These are phyloP conservation scores for Turnix velox DNA, from an alignment of 2,113 vertebrate species.

Conservation along the genomic window DNA sequence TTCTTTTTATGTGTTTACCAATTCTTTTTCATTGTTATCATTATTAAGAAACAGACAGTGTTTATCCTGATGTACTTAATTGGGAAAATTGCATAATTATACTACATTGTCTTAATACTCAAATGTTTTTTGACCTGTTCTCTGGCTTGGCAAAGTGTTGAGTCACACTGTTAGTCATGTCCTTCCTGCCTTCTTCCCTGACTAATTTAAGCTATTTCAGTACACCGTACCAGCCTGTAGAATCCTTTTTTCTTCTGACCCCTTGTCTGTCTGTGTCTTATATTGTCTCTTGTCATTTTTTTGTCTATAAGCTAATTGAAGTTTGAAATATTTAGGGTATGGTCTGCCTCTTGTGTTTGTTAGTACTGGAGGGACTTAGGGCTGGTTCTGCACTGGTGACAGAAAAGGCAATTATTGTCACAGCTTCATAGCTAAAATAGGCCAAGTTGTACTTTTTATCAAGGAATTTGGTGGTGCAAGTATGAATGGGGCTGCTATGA, in stretches of 20 bases:
- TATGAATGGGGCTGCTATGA: background rate
- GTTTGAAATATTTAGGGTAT: background rate
- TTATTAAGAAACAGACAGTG: background rate
- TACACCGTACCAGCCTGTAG: background rate
- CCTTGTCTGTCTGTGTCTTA: background rate
- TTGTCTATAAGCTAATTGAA: background rate
- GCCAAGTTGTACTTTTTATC: background rate
- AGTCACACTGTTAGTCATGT: background rate
- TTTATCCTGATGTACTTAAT: background rate
- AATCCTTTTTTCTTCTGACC: background rate
- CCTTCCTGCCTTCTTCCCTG: background rate
- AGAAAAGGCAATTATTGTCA: background rate
- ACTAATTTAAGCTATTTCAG: background rate
- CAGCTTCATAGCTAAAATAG: background rate
- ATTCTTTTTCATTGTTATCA: background rate
- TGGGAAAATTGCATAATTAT: background rate
- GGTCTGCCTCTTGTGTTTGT: background rate
- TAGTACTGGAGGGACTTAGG: background rate
- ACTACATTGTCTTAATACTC: accelerated
- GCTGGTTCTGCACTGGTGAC: background rate
- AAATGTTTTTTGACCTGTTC: background rate
- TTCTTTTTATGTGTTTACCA: too few species aligned
- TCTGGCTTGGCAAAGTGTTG: background rate
- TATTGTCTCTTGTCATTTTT: background rate
- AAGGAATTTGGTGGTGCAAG: background rate